These are phyloP conservation scores for Cryptotis parvus DNA, from an alignment of 2,113 vertebrate genomes.

Conservation along the genomic window DNA sequence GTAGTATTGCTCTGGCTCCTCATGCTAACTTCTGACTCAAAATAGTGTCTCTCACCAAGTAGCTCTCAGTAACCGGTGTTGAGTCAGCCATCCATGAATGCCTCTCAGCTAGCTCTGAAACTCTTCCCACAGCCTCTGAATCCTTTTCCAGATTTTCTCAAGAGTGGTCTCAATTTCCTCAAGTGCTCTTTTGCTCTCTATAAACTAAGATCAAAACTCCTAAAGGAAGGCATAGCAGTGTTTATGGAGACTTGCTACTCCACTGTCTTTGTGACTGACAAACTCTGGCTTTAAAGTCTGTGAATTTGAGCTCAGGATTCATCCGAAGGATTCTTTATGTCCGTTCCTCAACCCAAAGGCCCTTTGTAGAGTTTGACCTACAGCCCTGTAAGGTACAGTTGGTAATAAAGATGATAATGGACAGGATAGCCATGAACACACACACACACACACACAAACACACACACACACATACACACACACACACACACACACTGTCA, in stretches of 20 bases:
- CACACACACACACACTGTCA: neutral
- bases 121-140: neutral
- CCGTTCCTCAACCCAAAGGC: neutral
- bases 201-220: neutral
- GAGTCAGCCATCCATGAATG: neutral
- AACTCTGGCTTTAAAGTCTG: neutral
- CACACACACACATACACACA: too few species aligned
- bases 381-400: neutral
- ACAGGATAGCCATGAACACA: neutral
- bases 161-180: constrained; percentile 7
- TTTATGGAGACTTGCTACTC: neutral
- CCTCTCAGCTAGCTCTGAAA: neutral
- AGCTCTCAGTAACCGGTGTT: neutral
- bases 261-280: neutral
- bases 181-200: neutral
- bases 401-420: constrained; percentile 9
- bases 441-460: too few species aligned
- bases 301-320: neutral
- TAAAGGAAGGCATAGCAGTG: neutral
- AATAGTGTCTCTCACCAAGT: neutral
- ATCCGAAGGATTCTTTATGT: neutral
- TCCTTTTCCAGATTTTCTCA: constrained; percentile 3
- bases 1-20: too few species aligned
- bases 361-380: neutral
- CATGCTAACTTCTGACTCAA: neutral